Evolutionary conservation across 2,888 invertebrate species (phyloP), one percentile per base, ranked within the genome.

Genomic region (Synanthedon andrenaeformis): DNA sequence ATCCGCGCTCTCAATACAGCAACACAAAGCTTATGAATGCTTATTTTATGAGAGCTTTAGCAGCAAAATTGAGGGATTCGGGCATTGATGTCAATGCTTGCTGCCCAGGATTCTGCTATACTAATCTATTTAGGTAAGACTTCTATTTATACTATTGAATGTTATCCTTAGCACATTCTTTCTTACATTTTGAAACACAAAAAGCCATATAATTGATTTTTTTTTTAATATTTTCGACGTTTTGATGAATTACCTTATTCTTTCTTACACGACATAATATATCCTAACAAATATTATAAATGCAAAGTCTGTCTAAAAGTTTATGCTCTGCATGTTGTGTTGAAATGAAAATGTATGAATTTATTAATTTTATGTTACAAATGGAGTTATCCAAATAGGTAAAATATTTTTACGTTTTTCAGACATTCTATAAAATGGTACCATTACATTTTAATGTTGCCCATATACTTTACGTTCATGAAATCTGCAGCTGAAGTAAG

Each of bases 51-150:
- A 79, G 84, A 56, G 91, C 92, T 53, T 75, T 95, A 45, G 90
- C 93, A 0, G 88, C 87, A 53, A 83, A 88, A 59, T 70, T 89
- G 5, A 76, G 83, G 61, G 85, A 88, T 13, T 83, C 79, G 0
- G 91, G 90, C 0, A 84, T 93, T 14, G 90, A 90, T 61, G 91
- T 92, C 0, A 91, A 91, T 62, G 89, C 91, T 28, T 89, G 92
- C 58, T 94, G 94, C 65, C 96, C 95, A 1, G 95, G 95, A 6
- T 94, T 94, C 83, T 92, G 93, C 51, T 92, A 92, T 62, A 95
- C 95, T 0, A 91, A 91, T 58, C 79, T 95, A 51, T 94, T 93
- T 69, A 89, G 94, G 79, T 89, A 90, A 66, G 45, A 13, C 6
- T 14, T 45, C 13, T 74, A 45, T 45, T n/a, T 45, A 8, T 13